Conservation (phyloP, 92 coral and sea anemone species). For the Zoanthus gigantus region DNA sequence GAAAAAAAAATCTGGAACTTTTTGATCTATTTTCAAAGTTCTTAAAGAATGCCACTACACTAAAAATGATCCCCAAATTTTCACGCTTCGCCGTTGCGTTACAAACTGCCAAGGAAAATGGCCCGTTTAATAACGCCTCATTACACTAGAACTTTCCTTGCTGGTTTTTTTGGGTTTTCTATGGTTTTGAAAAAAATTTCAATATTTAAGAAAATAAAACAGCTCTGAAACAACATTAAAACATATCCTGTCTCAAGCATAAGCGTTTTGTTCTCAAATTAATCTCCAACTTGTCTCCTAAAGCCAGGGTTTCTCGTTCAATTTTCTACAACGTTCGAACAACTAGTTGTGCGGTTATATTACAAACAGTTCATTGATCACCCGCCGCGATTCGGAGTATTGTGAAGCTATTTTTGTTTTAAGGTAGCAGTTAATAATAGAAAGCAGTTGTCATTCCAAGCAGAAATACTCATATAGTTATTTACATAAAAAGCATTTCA, state of each 20-base stretch:
- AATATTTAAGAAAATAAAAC: too few species aligned
- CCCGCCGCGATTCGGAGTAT: neutral
- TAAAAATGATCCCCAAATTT: too few species aligned
- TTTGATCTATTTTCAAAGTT: too few species aligned
- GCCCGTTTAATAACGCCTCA: too few species aligned
- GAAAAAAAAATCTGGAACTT: too few species aligned
- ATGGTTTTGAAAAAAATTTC: too few species aligned
- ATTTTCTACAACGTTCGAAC: neutral
- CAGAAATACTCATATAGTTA: neutral
- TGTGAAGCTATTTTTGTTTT: neutral
- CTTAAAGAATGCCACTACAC: too few species aligned
- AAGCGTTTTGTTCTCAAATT: neutral
- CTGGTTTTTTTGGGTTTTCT: too few species aligned
- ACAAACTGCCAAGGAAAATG: too few species aligned
- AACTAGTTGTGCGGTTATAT: neutral
- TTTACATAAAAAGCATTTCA: neutral
- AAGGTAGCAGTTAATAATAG: neutral
- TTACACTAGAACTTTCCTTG: too few species aligned
- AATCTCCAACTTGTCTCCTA: neutral
- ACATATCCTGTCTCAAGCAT: neutral
- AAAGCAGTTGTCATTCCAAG: neutral
- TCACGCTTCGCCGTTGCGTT: too few species aligned
- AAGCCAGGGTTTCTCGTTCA: neutral
- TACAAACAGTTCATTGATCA: neutral
- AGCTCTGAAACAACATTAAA: too few species aligned